Evolutionary conservation across 2,113 vertebrate genomes (phyloP), one percentile per base, ranked within the genome.

Genomic region (Anolis sagrei): DNA sequence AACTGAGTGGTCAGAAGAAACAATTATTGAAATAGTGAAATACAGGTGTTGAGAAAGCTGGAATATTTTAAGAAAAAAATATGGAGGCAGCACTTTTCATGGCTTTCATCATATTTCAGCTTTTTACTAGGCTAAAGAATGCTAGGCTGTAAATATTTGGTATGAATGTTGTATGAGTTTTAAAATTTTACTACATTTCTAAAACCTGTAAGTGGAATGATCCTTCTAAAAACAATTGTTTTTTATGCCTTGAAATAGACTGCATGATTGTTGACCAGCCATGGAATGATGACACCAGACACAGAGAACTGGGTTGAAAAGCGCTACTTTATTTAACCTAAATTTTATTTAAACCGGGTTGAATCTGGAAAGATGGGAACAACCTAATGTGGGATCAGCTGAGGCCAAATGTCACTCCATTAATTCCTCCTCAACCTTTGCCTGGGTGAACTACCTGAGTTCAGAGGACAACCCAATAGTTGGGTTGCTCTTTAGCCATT

Each of bases 201-300:
- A 86, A 91, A 29, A 58, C 84, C 3, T 84, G 75, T 44, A 83
- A 90, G 18, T 72, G 64, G 84, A 88, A 83, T 19, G 73, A 81
- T 76, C 1, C 16, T 11, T 54, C 82, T 82, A 32, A 92, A 92
- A 91, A 85, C 70, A 89, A 84, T 84, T 87, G 29, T 21, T 84
- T 83, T 84, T 73, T 87, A n/a, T 83, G 14, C 4, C 82, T 66
- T 79, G 27, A 82, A 5, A 51, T 5, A 68, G n/a, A 29, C 16
- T 88, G 68, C 48, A 70, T 18, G 36, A 39, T 74, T 2, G 39
- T 44, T 44, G 39, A 44, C 39, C 39, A 44, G 5, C 39, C 39
- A 44, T 44, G 39, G 39, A 44, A 44, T 44, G 5, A 44, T 44
- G 39, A 44, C 39, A 44, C 39, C 5, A 44, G 39, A 44, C 39